Base-by-base conservation (phyloP, 2,113 vertebrate genomes). In the Empidonax alnorum region DNA sequence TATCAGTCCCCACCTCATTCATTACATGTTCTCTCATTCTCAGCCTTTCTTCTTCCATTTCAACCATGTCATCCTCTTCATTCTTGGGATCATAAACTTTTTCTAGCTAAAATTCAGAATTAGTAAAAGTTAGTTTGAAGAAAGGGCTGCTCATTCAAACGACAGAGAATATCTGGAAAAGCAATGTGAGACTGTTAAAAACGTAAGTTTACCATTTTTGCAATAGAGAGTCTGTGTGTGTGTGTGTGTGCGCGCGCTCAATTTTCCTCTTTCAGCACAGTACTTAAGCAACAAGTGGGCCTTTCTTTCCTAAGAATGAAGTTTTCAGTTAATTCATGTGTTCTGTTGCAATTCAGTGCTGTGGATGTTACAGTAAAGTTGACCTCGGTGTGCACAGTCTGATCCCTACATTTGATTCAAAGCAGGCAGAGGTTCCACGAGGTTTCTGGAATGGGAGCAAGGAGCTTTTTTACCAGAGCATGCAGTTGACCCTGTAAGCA, bases 11-110 rank as follows among this genome's bases (percentile, higher is more conserved):
- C 95, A 99, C 99, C 99, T 99, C 99, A 72, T 98, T 99, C 99
- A 99, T 99, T 62, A 99, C 99, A 74, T 99, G 99, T 71, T 99
- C 99, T 84, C 99, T 98, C 99, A 99, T 99, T 68, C 99, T 98
- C 65, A 99, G 97, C 79, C 99, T 98, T 97, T 99, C 99, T 94
- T 99, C 99, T 95, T 99, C 99, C 99, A 99, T 99, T 98, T 99
- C 99, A 94, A 99, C 96, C 99, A 99, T 99, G 93, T 99, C 99
- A 75, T 99, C 99, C 87, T 99, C 99, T 97, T 99, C 99, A 69
- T 99, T 99, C 93, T 98, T 98, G 44, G 99, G 98, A 87, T 99
- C 99, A 41, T 99, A 99, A 46, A 99, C 99, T 97, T 99, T 99
- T 96, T 99, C 99, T 87, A 99, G 97, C 99, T 99, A 94, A 93